These are phyloP conservation scores for Alaudala cheleensis DNA, from an alignment of 2,113 vertebrate species.

Conservation along the genomic window DNA sequence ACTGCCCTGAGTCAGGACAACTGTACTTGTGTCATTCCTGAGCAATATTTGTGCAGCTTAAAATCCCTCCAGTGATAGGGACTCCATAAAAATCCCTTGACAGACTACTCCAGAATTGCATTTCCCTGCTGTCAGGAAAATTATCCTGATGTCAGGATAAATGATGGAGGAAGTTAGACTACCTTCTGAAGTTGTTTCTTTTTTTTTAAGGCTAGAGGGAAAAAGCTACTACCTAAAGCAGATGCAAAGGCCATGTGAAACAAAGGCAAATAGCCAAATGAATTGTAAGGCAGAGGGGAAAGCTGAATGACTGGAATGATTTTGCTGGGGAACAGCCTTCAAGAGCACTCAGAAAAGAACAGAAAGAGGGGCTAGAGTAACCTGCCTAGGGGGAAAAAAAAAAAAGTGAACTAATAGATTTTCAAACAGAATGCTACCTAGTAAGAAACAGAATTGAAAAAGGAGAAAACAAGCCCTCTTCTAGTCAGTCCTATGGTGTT, in stretches of 20 bases:
- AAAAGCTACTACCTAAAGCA: not conserved
- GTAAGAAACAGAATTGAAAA: not conserved
- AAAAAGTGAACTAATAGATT: not conserved
- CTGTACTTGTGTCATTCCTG: not conserved
- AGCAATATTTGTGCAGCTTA: not conserved
- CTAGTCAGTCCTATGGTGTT: not conserved
- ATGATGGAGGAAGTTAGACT: not conserved
- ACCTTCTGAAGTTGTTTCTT: not conserved
- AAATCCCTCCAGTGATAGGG: constrained; percentile 4
- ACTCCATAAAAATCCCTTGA: constrained; percentile 29
- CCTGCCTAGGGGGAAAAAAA: not conserved
- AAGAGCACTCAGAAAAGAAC: not conserved
- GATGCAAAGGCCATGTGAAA: not conserved
- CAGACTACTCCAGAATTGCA: not conserved
- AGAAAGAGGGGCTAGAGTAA: not conserved
- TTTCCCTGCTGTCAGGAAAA: constrained; percentile 6
- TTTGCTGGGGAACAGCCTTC: not conserved
- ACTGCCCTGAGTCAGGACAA: constrained; percentile 44
- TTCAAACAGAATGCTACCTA: not conserved
- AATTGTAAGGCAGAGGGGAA: not conserved
- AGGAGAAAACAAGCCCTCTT: not conserved
- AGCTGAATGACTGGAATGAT: not conserved
- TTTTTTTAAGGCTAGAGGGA: not conserved
- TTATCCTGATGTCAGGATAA: constrained; percentile 10
- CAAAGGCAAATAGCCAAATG: not conserved